Conservation (phyloP, 2,888 invertebrate genomes). For the Athetis lepigone region DNA sequence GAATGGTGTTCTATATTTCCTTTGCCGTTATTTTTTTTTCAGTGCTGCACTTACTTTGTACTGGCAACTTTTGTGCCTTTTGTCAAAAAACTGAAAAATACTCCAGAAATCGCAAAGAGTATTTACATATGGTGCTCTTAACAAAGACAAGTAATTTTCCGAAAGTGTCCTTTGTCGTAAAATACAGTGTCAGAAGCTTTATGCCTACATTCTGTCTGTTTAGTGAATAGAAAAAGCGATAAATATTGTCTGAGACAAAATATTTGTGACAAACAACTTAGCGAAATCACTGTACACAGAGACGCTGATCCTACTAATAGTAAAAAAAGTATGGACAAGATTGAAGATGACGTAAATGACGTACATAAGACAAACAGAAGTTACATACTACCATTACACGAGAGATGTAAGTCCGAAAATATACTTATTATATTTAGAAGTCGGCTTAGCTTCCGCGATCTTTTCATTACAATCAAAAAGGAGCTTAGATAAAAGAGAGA, state of each 20-base stretch:
- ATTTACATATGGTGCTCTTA: constrained; percentile 35
- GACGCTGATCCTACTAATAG: constrained; percentile 31
- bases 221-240: constrained; percentile 28
- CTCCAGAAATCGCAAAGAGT: constrained; percentile 28
- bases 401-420: constrained; percentile 71
- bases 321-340: constrained; percentile 44
- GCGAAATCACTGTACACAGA: constrained; percentile 32
- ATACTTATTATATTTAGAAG: constrained; percentile 76
- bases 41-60: constrained; percentile 43
- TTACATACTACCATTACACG: constrained; percentile 64
- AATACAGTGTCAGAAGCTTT: constrained; percentile 25
- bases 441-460: constrained; percentile 75
- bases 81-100: constrained; percentile 40
- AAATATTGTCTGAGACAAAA: constrained; percentile 31
- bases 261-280: constrained; percentile 54
- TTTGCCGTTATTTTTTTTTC: constrained; percentile 25
- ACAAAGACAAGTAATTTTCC: constrained; percentile 44
- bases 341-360: constrained; percentile 54
- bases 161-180: constrained; percentile 44
- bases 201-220: constrained; percentile 23
- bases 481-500: constrained; percentile 44
- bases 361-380: constrained; percentile 64
- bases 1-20: constrained; percentile 18
- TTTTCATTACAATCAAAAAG: constrained; percentile 60
- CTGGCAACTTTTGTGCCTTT: constrained; percentile 32